A percentile compares a stretch with the other conserved stretches of the same genome.
Conservation (phyloP, 2,888 invertebrate genomes). For the Philereme transversata region DNA sequence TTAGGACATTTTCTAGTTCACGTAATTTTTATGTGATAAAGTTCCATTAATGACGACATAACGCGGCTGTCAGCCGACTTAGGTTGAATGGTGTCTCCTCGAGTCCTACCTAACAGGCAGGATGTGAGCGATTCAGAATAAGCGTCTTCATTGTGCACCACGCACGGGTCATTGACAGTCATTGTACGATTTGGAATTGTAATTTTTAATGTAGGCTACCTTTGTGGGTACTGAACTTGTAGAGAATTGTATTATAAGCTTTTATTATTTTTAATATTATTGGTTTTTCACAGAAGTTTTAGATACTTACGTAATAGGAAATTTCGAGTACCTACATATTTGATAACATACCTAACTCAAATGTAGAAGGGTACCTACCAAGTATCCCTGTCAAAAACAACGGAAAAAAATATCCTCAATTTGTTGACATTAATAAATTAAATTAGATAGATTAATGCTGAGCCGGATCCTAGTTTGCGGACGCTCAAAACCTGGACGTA, state of each 20-base stretch:
- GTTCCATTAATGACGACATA: slow-evolving; percentile 27
- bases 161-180: slow-evolving; percentile 67
- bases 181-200: slow-evolving; percentile 43
- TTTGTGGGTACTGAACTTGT: slow-evolving; percentile 1
- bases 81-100: slow-evolving; percentile 51
- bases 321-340: no score
- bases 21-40: slow-evolving; percentile 39
- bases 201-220: not conserved
- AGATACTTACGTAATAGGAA: no score
- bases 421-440: no score
- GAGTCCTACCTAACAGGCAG: slow-evolving; percentile 43
- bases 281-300: no score
- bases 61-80: slow-evolving; percentile 41
- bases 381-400: no score
- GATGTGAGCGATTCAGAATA: slow-evolving; percentile 70
- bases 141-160: slow-evolving; percentile 48
- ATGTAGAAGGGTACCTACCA: no score
- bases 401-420: no score
- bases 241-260: not conserved
- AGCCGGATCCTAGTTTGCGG: no score
- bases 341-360: no score
- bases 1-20: slow-evolving; percentile 21
- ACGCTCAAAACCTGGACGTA: no score
- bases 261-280: no score
- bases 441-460: no score